A percentile compares a stretch with the other conserved stretches of the same genome.
phyloP scores from a whole-genome alignment of 2,888 invertebrate species.

The Pyrrhia umbra region DNA sequence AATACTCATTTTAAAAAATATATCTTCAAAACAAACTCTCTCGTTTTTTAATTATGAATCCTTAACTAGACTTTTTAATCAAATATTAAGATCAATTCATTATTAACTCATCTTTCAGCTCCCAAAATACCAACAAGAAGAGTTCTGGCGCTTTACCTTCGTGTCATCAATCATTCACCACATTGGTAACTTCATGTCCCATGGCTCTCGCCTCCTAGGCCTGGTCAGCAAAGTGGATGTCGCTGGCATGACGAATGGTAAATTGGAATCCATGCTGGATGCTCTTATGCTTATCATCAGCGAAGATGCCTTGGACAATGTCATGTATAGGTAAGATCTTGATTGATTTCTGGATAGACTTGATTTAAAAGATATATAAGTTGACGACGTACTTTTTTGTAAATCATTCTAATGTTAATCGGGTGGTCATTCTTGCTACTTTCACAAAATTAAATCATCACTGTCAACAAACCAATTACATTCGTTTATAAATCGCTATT shows the following conservation, averaged over 20 bases:
- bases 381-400: too few relatives aligned
- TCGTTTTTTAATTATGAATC: too few relatives aligned
- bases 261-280: conserved; percentile 81
- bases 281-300: conserved; percentile 81
- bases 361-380: too few relatives aligned
- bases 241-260: conserved; percentile 70
- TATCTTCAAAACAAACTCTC: too few relatives aligned
- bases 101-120: conserved; percentile 74
- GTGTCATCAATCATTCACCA: conserved; percentile 82
- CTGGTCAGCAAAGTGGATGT: conserved; percentile 84
- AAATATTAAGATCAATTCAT: too few relatives aligned
- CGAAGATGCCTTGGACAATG: conserved; percentile 83
- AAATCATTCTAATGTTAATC: too few relatives aligned
- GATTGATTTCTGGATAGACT: too few relatives aligned
- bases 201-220: conserved; percentile 83
- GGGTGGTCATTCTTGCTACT: too few relatives aligned
- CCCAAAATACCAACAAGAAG: conserved; percentile 77
- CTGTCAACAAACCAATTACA: not conserved
- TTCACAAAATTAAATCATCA: not conserved
- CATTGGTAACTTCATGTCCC: conserved; percentile 77
- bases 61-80: too few relatives aligned
- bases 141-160: conserved; percentile 87
- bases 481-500: not conserved
- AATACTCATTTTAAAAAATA: not conserved
- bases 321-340: conserved; percentile 82